phyloP scores from a whole-genome alignment of 2,113 vertebrate species.

The Struthio camelus region DNA sequence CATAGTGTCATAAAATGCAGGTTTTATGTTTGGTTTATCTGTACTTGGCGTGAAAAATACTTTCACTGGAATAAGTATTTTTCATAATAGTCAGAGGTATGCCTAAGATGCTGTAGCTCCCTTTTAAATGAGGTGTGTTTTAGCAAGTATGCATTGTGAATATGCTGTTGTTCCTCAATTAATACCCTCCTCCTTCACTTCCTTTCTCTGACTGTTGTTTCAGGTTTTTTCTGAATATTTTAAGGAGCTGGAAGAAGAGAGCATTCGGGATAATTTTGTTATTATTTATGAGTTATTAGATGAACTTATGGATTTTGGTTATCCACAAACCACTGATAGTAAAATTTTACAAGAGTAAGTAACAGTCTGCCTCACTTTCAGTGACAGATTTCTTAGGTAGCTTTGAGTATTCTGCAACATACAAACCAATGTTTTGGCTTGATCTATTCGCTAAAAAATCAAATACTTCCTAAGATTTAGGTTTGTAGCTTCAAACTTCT shows the following conservation, averaged over 20 bases:
- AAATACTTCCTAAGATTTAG: not conserved
- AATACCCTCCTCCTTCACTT: not conserved
- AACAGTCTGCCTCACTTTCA: not conserved
- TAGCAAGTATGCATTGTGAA: not conserved
- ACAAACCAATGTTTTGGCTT: not conserved
- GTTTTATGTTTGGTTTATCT: not conserved
- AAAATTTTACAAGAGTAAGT: conserved; percentile 99
- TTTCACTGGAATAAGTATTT: not conserved
- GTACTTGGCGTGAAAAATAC: not conserved
- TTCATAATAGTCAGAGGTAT: not conserved
- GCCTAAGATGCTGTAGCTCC: not conserved
- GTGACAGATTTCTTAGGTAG: not conserved
- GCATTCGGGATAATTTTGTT: conserved; percentile 98
- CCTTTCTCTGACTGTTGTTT: not conserved
- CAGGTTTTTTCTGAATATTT: conserved; percentile 99
- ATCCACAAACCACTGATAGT: conserved; percentile 98
- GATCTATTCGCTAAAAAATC: not conserved
- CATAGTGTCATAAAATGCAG: fast-evolving
- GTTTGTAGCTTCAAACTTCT: not conserved
- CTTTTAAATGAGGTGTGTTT: not conserved
- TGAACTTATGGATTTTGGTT: conserved; percentile 99
- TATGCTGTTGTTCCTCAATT: not conserved
- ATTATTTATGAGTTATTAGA: conserved; percentile 99
- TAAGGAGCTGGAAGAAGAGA: conserved; percentile 98
- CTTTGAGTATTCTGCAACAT: not conserved